Conservation (phyloP, 2,113 vertebrate genomes). For the Struthidea cinerea region DNA sequence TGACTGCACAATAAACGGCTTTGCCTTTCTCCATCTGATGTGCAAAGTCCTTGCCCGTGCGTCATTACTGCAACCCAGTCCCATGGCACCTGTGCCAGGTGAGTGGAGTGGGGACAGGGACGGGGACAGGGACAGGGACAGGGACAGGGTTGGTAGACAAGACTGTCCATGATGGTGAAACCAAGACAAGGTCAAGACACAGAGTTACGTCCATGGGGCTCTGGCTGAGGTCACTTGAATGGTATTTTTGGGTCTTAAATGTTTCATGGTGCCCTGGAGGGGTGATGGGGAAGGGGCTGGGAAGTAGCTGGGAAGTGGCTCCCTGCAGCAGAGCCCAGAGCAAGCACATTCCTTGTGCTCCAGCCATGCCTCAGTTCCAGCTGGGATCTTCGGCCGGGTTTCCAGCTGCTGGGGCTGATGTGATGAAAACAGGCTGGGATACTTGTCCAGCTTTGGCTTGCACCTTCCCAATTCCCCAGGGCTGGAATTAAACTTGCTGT, state of each 20-base stretch:
- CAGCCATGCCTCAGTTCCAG: not conserved
- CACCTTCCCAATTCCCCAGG: not conserved
- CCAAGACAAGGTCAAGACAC: not conserved
- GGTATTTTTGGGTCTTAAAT: not conserved
- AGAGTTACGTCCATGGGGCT: fast-evolving
- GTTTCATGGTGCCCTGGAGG: not conserved
- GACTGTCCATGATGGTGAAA: not conserved
- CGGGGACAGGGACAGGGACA: not conserved
- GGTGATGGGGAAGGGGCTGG: not conserved
- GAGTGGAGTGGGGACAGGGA: not conserved
- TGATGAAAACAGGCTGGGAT: not conserved
- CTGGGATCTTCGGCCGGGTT: not conserved
- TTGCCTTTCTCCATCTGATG: too few relatives aligned
- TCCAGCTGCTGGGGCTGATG: fast-evolving
- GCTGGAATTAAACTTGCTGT: not conserved
- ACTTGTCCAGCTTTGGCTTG: not conserved
- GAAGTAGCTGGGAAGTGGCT: not conserved
- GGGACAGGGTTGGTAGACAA: not conserved
- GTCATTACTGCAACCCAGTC: too few relatives aligned
- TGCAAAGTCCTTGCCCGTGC: too few relatives aligned
- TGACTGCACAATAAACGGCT: too few relatives aligned
- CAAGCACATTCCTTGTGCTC: not conserved
- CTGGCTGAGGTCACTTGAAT: not conserved
- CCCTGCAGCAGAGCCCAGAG: not conserved
- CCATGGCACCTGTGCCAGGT: not conserved